Conservation (phyloP, 2,888 invertebrate species). For the Stratiomys singularior region DNA sequence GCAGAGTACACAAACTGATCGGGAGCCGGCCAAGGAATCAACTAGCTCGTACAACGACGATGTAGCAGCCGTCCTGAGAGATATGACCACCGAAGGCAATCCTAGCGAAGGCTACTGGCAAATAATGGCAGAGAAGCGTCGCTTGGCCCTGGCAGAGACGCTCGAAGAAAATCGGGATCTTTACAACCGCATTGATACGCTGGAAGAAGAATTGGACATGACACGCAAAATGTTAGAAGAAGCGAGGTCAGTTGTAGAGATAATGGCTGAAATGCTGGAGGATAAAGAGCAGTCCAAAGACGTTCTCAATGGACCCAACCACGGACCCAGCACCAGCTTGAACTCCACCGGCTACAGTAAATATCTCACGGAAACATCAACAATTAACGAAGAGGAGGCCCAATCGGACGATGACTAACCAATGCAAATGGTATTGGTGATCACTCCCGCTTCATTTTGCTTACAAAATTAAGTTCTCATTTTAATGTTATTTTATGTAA, state of each 20-base stretch:
- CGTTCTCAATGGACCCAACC: not conserved
- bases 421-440: too few relatives aligned
- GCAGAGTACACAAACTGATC: slow-evolving; percentile 67
- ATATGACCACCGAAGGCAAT: slow-evolving; percentile 75
- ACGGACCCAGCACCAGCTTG: slow-evolving; percentile 30
- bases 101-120: slow-evolving; percentile 83
- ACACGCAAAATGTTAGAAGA: slow-evolving; percentile 80
- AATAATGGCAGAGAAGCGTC: slow-evolving; percentile 77
- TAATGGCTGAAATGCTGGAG: slow-evolving; percentile 77
- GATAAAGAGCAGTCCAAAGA: slow-evolving; percentile 49
- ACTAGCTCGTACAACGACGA: slow-evolving; percentile 56
- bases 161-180: slow-evolving; percentile 76
- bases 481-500: too few relatives aligned
- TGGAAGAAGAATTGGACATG: slow-evolving; percentile 71
- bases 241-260: slow-evolving; percentile 78
- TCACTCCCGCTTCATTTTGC: not conserved
- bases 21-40: slow-evolving; percentile 24
- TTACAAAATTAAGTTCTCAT: not conserved
- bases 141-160: slow-evolving; percentile 76
- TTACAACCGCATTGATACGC: slow-evolving; percentile 66
- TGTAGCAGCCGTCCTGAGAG: slow-evolving; percentile 70
- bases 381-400: not conserved
- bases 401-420: slow-evolving; percentile 13
- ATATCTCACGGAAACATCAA: not conserved
- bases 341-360: slow-evolving; percentile 31